Conservation (phyloP, 2,888 invertebrate genomes). For the Chymomyza fuscimana region DNA sequence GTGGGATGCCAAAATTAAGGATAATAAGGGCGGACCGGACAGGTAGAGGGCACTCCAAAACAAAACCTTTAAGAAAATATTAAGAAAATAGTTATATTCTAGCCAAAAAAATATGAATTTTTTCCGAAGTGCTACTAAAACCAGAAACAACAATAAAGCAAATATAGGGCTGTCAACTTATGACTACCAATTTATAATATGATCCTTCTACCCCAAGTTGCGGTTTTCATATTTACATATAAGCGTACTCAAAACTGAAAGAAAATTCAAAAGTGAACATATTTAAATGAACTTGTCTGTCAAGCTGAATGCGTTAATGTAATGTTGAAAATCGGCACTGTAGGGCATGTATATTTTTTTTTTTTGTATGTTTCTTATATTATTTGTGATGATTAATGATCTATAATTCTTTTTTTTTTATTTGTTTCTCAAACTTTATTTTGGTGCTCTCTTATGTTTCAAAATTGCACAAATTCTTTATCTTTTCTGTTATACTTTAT, state of each 20-base stretch:
- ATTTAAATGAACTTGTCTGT: neutral
- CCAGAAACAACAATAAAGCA: slow-evolving; percentile 32
- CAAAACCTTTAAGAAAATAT: slow-evolving; percentile 14
- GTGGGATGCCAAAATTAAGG: slow-evolving; percentile 86
- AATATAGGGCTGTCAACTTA: slow-evolving; percentile 3
- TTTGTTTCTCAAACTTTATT: neutral
- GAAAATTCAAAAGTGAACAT: too few species aligned
- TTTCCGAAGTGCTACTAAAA: slow-evolving; percentile 51
- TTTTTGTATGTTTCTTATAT: slow-evolving; percentile 12
- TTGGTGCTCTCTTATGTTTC: slow-evolving; percentile 20
- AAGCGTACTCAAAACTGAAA: neutral
- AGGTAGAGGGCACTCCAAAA: slow-evolving; percentile 78
- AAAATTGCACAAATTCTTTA: slow-evolving; percentile 14
- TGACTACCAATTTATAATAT: neutral
- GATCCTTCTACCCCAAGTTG: neutral
- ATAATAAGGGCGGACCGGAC: slow-evolving; percentile 80
- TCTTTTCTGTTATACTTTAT: slow-evolving; percentile 12
- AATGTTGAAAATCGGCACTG: neutral
- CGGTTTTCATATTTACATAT: neutral
- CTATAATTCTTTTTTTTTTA: neutral
- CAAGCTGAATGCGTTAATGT: neutral
- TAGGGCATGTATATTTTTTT: neutral
- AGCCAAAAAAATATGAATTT: slow-evolving; percentile 24
- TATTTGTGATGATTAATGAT: slow-evolving; percentile 19
- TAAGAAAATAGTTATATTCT: slow-evolving; percentile 1